Evolutionary conservation across 2,888 invertebrate species (phyloP).

Genomic region (Lymantria dispar): DNA sequence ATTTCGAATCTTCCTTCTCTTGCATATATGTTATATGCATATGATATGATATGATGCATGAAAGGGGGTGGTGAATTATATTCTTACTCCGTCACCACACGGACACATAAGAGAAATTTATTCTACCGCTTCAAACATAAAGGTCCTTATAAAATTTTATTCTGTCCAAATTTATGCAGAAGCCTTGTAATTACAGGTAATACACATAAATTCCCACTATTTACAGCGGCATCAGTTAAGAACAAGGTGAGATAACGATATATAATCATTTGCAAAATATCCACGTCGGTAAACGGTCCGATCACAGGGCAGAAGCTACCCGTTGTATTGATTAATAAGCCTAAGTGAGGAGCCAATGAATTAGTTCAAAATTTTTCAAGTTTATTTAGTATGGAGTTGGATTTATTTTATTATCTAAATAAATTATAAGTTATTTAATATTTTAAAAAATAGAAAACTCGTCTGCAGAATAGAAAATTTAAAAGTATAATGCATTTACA

Average conservation of each 20-base stretch:
- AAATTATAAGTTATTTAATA: no score
- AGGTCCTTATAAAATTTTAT: no score
- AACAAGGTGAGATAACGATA: conserved; percentile 28
- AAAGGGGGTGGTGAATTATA: no score
- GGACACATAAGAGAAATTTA: no score
- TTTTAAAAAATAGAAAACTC: no score
- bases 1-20: no score
- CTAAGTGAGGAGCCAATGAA: conserved; percentile 26
- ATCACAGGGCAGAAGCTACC: conserved; percentile 25
- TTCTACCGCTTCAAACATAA: no score
- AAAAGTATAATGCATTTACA: no score
- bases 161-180: background rate
- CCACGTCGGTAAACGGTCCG: conserved; percentile 32
- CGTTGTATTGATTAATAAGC: conserved; percentile 30
- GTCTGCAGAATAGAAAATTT: no score
- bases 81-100: no score
- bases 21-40: no score
- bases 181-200: conserved; percentile 3
- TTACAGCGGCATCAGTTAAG: conserved; percentile 27
- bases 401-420: conserved; percentile 4
- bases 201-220: conserved; percentile 20
- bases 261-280: conserved; percentile 28
- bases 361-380: conserved; percentile 11
- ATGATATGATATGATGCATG: no score
- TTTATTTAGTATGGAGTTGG: conserved; percentile 10